Evolutionary conservation across 2,797 vertebrate species (phyloP).

Genomic region (Dryobates pubescens): DNA sequence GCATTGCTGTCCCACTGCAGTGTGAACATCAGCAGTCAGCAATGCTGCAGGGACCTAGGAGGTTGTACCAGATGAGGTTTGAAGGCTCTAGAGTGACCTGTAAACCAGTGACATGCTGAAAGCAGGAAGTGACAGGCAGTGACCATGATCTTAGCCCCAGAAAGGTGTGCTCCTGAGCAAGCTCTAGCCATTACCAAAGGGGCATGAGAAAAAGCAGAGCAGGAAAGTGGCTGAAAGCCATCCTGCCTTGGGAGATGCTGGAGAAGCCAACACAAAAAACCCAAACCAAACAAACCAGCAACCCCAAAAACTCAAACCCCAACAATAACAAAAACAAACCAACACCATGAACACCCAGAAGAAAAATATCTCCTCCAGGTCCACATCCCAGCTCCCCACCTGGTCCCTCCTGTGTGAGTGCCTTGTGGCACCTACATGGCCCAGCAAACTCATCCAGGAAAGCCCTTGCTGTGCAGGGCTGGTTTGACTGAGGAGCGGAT

Average conservation of each 20-base stretch:
- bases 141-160: background rate
- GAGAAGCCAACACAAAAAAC: background rate
- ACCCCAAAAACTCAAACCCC: no score
- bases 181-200: background rate
- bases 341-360: background rate
- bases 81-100: constrained; percentile 2
- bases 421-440: background rate
- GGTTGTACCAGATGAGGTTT: background rate
- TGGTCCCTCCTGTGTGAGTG: background rate
- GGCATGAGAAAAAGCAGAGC: background rate
- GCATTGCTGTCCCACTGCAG: background rate
- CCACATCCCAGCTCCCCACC: background rate
- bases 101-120: background rate
- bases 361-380: background rate
- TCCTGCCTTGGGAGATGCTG: background rate
- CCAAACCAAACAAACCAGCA: no score
- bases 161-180: background rate
- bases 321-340: background rate
- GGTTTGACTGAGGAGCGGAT: background rate
- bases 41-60: background rate
- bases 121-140: background rate
- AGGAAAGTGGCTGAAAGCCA: background rate
- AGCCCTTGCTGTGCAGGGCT: background rate
- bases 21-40: background rate
- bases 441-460: background rate